Conservation (phyloP, 2,888 invertebrate genomes). For the Saturnia japonica region DNA sequence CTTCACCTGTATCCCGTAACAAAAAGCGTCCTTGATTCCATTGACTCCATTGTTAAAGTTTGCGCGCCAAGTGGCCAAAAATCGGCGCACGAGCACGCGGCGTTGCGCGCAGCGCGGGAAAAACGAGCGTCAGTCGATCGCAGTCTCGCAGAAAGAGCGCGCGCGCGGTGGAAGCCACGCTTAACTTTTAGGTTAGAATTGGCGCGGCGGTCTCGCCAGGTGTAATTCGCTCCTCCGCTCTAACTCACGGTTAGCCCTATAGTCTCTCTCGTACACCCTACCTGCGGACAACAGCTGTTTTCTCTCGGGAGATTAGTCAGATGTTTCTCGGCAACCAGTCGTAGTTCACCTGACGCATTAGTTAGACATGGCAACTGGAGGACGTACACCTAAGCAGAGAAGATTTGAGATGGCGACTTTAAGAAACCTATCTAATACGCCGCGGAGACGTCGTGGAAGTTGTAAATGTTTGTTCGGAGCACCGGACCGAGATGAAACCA, state of each 20-base stretch:
- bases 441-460: conserved; percentile 70
- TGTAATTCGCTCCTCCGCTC: conserved; percentile 66
- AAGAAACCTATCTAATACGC: conserved; percentile 63
- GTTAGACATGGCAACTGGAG: conserved; percentile 70
- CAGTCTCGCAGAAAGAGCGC: conserved; percentile 54
- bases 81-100: conserved; percentile 71
- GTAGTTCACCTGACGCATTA: conserved; percentile 70
- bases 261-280: conserved; percentile 59
- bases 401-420: conserved; percentile 67
- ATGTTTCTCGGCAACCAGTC: conserved; percentile 79
- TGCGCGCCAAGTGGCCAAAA: conserved; percentile 79
- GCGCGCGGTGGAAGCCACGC: conserved; percentile 63
- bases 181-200: conserved; percentile 74
- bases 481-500: conserved; percentile 82
- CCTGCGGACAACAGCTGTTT: conserved; percentile 79
- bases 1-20: conserved; percentile 72
- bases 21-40: conserved; percentile 79
- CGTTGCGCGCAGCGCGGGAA: conserved; percentile 73
- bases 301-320: conserved; percentile 81
- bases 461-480: conserved; percentile 84
- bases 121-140: conserved; percentile 60
- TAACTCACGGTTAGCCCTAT: conserved; percentile 46
- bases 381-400: conserved; percentile 76
- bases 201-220: conserved; percentile 76
- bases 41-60: conserved; percentile 71